Percentiles rank a stretch among this genome's conserved stretches.
Evolutionary conservation across 2,797 vertebrate species (phyloP).

Genomic region (Setipinna tenuifilis): DNA sequence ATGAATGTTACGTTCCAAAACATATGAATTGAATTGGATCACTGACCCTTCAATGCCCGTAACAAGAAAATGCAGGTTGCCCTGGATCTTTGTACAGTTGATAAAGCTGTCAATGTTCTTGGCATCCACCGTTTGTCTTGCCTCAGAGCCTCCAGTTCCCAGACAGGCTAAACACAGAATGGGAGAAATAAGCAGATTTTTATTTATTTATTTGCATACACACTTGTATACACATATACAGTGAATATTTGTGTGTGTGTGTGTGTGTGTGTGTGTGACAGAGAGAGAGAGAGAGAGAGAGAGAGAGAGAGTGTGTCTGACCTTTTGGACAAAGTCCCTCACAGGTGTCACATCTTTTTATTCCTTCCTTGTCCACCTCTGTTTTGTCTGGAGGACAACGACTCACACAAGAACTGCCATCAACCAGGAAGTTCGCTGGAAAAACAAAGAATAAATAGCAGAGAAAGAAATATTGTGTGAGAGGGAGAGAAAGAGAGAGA

Average conservation of each 20-base stretch:
- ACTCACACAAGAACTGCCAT: conserved; percentile 92
- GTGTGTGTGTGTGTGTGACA: conserved; percentile 31
- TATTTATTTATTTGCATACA: conserved; percentile 15
- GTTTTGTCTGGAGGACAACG: conserved; percentile 89
- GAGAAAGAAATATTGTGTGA: background rate
- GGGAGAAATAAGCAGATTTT: background rate
- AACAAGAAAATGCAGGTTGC: conserved; percentile 90
- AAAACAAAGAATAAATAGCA: conserved; percentile 8
- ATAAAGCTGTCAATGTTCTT: conserved; percentile 91
- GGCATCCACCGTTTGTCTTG: conserved; percentile 85
- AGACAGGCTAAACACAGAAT: conserved; percentile 77
- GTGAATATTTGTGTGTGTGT: background rate
- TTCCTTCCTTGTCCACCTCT: conserved; percentile 88
- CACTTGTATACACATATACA: too few relatives aligned
- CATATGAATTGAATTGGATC: background rate
- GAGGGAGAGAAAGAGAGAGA: background rate
- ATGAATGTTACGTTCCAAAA: too few relatives aligned
- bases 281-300: background rate
- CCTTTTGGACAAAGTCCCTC: conserved; percentile 91
- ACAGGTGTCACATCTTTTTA: conserved; percentile 89
- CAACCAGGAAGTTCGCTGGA: conserved; percentile 89
- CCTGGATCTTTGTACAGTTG: conserved; percentile 96
- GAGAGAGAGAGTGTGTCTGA: conserved; percentile 59
- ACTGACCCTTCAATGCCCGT: conserved; percentile 90
- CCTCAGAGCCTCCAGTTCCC: conserved; percentile 76